Evolutionary conservation across 2,113 vertebrate species (phyloP), one percentile per base, ranked within the genome.

Genomic region (Eira barbara): DNA sequence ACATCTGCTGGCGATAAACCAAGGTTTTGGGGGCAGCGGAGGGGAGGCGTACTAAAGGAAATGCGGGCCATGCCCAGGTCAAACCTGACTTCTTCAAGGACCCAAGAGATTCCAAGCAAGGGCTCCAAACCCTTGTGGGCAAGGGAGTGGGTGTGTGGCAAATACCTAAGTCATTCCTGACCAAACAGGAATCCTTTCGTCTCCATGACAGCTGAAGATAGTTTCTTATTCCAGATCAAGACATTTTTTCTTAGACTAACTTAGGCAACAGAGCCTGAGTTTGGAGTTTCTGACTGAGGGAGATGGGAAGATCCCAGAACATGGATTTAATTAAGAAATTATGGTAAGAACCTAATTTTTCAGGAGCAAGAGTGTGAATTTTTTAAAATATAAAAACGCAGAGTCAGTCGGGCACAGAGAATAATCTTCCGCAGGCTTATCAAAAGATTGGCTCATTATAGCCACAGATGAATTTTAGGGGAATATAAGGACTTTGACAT

Each of bases 241-340:
- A 95, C 92, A 82, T 86, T 84, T 73, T 79, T 79, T 88, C 27
- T 89, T 61, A 82, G 23, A 27, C 1, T 39, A 82, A 87, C 52
- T 69, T 65, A 71, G 69, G 34, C 55, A 90, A 36, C 2, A 57
- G 21, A 63, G 49, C 21, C 39, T 84, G 8, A 87, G 59, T 4
- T 18, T 67, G 29, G n/a, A 74, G 13, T 84, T 84, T 84, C 63
- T 95, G 17, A 42, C 10, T 65, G 13, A 86, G 14, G 12, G 39
- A 91, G 42, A 18, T 36, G 59, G 2, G 49, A 67, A 94, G 39
- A 76, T 81, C 31, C 34, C 29, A 94, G 47, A 92, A 84, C 18
- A 74, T 14, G 93, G 25, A 85, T 88, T 74, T 84, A 71, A 88
- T 47, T 94, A 79, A 76, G 39, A 87, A 94, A 39, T 65, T 52